These are phyloP conservation scores for Agonopterix alstromeriana DNA, from an alignment of 2,888 invertebrate species.

Conservation along the genomic window DNA sequence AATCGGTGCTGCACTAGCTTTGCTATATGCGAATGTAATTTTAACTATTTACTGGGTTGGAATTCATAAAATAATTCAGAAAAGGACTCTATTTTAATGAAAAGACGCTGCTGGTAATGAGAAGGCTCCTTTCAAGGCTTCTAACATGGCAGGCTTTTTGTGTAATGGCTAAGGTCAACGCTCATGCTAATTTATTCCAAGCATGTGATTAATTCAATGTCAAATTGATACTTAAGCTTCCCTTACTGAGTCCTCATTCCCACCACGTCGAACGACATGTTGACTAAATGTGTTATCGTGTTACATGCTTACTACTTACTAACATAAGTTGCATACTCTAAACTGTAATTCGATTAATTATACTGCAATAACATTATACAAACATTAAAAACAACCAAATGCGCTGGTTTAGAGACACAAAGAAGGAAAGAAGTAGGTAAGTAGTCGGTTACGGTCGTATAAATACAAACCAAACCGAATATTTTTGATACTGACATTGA, in stretches of 20 bases:
- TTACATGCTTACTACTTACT: too few species aligned
- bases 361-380: too few species aligned
- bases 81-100: neutral
- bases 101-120: neutral
- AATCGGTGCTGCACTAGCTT: conserved; percentile 13
- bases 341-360: too few species aligned
- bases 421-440: too few species aligned
- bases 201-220: conserved; percentile 38
- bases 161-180: conserved; percentile 15
- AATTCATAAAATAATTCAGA: neutral
- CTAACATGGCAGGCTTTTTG: neutral
- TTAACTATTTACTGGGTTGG: neutral
- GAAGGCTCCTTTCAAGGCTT: conserved; percentile 1
- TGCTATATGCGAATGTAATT: neutral
- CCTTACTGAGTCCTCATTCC: conserved; percentile 3
- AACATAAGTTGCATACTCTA: too few species aligned
- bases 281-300: too few species aligned
- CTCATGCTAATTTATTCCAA: conserved; percentile 22
- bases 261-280: too few species aligned
- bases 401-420: too few species aligned
- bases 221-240: conserved; percentile 27
- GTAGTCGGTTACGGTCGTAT: too few species aligned
- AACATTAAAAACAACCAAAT: too few species aligned
- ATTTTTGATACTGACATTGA: conserved; percentile 32
- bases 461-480: conserved; percentile 1